A percentile compares a stretch with the other conserved stretches of the same genome.
Evolutionary conservation across 2,797 vertebrate species (phyloP).

Genomic region (Pantherophis alleghaniensis): DNA sequence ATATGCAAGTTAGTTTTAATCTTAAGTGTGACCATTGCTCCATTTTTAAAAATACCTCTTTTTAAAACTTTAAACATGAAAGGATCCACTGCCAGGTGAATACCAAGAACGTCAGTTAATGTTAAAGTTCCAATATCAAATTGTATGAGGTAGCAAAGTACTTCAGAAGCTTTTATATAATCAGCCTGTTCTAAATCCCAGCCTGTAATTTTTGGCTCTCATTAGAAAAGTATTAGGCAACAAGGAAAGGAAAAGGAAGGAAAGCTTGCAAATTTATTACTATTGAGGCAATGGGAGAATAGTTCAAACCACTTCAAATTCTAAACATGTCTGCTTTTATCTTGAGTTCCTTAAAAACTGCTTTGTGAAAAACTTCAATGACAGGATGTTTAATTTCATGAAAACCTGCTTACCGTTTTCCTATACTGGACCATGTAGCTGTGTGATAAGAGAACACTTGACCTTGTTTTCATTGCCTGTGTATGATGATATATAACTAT

Average conservation of each 20-base stretch:
- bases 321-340: conserved; percentile 72
- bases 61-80: conserved; percentile 12
- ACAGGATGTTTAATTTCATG: conserved; percentile 65
- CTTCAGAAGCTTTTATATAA: background rate
- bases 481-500: conserved; percentile 49
- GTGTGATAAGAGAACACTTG: conserved; percentile 41
- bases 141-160: conserved; percentile 1
- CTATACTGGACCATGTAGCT: conserved; percentile 37
- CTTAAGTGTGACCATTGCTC: background rate
- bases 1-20: background rate
- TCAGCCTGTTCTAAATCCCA: conserved; percentile 50
- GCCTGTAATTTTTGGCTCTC: conserved; percentile 62
- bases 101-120: background rate
- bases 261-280: conserved; percentile 73
- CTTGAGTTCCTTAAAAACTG: conserved; percentile 52
- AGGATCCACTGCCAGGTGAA: background rate
- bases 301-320: conserved; percentile 69
- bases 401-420: conserved; percentile 49
- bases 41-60: background rate
- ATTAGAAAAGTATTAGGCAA: conserved; percentile 28
- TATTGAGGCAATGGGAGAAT: conserved; percentile 74
- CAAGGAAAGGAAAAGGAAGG: conserved; percentile 57
- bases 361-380: conserved; percentile 67
- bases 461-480: conserved; percentile 54
- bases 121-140: background rate